These are phyloP conservation scores for Bicyclus anynana DNA, from an alignment of 1,140 invertebrate genomes.

Conservation along the genomic window DNA sequence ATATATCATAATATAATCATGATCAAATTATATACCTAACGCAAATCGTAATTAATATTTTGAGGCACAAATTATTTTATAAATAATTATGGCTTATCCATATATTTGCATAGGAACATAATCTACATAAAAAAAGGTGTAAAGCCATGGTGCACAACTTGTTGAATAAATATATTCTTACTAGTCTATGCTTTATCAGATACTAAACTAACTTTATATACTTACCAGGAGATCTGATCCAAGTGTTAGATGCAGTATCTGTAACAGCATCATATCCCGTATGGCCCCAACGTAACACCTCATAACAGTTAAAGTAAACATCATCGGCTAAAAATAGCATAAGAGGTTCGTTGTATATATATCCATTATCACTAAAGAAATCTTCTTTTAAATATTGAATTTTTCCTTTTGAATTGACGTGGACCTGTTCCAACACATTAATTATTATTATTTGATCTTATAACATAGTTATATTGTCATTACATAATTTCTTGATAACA, in stretches of 20 bases:
- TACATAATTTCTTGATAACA: too few relatives aligned
- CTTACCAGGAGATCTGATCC: conserved; percentile 70
- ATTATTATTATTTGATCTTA: neutral
- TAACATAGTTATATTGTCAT: too few relatives aligned
- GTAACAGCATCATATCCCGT: conserved; percentile 51
- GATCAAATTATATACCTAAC: too few relatives aligned
- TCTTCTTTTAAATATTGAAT: conserved; percentile 80
- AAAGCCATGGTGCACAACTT: too few relatives aligned
- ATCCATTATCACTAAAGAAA: conserved; percentile 81
- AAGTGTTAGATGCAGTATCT: conserved; percentile 74
- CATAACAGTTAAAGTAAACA: conserved; percentile 45
- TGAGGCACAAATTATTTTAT: too few relatives aligned
- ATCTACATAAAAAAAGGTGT: too few relatives aligned
- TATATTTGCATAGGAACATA: too few relatives aligned
- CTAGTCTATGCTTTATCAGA: neutral
- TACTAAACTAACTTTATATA: neutral
- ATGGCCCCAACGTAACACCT: conserved; percentile 35
- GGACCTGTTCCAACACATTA: conserved; percentile 56
- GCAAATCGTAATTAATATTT: too few relatives aligned
- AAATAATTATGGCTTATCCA: too few relatives aligned
- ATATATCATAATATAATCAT: too few relatives aligned
- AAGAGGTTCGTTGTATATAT: conserved; percentile 76
- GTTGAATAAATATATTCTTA: neutral
- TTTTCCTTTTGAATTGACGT: conserved; percentile 79
- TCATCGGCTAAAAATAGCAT: conserved; percentile 21